Evolutionary conservation across 2,113 vertebrate genomes (phyloP).

Genomic region (Pristiophorus japonicus): DNA sequence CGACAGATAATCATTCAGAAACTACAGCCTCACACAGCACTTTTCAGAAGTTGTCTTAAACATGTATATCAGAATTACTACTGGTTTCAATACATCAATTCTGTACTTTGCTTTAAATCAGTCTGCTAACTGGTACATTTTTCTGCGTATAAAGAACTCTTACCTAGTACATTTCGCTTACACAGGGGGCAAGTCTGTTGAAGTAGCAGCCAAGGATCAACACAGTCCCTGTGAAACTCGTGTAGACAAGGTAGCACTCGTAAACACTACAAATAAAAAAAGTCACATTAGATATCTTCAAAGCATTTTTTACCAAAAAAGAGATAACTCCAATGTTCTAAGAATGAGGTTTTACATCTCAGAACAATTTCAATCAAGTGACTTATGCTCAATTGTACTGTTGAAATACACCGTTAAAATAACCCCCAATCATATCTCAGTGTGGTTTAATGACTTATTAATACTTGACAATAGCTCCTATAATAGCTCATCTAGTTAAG

Average conservation of each 20-base stretch:
- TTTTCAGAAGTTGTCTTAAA: not conserved
- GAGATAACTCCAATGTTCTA: not conserved
- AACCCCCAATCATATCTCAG: not conserved
- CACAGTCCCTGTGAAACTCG: conserved; percentile 86
- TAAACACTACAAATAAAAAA: conserved; percentile 63
- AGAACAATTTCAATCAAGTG: not conserved
- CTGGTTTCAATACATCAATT: not conserved
- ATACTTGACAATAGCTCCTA: not conserved
- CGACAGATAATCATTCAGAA: not conserved
- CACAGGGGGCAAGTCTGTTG: conserved; percentile 91
- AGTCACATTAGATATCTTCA: not conserved
- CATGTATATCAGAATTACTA: not conserved
- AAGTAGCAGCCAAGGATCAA: conserved; percentile 87
- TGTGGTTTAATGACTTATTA: not conserved
- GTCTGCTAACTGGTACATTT: not conserved
- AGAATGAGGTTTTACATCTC: not conserved
- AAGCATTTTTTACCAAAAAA: not conserved
- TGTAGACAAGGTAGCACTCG: conserved; percentile 85
- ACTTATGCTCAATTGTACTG: not conserved
- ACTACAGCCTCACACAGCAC: not conserved
- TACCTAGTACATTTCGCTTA: conserved; percentile 81
- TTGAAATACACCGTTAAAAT: not conserved
- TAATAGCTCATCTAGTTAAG: not conserved
- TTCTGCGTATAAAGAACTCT: conserved; percentile 44
- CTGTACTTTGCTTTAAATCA: not conserved